A percentile compares a stretch with the other conserved stretches of the same genome.
Conservation (phyloP, 2,888 invertebrate genomes). For the Drosophila algonquin region DNA sequence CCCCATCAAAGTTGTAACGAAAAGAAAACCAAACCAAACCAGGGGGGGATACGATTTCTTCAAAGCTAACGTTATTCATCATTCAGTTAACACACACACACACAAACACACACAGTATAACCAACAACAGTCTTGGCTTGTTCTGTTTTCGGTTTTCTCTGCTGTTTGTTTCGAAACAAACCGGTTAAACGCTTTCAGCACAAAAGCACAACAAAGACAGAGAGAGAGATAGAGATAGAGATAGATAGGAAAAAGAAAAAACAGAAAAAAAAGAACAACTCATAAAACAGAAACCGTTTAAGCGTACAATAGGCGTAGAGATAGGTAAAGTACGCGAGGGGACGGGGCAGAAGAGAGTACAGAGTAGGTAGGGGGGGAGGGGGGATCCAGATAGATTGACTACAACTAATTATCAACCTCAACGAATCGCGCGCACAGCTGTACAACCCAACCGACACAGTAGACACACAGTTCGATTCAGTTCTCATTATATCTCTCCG, state of each 20-base stretch:
- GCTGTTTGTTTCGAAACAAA: constrained; percentile 69
- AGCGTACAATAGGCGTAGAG: constrained; percentile 55
- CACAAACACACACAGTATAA: constrained; percentile 8
- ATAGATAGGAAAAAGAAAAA: too few relatives aligned
- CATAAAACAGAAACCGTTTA: constrained; percentile 63
- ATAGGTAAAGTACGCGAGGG: constrained; percentile 27
- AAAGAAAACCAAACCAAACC: constrained; percentile 11
- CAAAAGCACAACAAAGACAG: constrained; percentile 35
- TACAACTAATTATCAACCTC: constrained; percentile 64
- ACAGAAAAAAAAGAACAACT: constrained; percentile 30
- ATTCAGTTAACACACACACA: constrained; percentile 27
- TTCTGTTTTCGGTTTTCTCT: constrained; percentile 48
- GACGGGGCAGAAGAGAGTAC: neutral
- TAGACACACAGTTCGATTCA: constrained; percentile 30
- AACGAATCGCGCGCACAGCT: constrained; percentile 60
- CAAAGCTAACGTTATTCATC: constrained; percentile 43
- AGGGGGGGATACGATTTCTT: constrained; percentile 42
- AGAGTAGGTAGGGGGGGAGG: neutral
- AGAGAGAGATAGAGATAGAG: neutral
- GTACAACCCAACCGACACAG: constrained; percentile 41
- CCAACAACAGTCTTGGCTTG: constrained; percentile 39
- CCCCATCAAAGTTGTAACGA: constrained; percentile 12
- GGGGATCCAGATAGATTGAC: constrained; percentile 24
- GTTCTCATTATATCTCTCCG: constrained; percentile 12
- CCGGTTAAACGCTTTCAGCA: constrained; percentile 61